These are phyloP conservation scores for Borostomias antarcticus DNA, from an alignment of 2,797 vertebrate genomes.

Conservation along the genomic window DNA sequence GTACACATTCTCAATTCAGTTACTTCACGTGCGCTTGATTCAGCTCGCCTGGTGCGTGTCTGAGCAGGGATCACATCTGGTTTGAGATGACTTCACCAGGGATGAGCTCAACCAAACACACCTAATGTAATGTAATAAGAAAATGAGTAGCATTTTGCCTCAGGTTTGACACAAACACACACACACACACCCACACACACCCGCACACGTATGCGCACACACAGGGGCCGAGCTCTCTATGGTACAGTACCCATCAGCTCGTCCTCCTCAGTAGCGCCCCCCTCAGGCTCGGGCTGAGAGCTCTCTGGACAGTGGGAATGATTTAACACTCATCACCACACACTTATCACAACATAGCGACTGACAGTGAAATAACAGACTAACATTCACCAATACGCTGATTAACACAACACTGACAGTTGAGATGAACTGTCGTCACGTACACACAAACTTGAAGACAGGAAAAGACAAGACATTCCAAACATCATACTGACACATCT, in stretches of 20 bases:
- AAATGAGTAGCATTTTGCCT: neutral
- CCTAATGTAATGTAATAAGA: neutral
- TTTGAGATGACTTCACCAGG: neutral
- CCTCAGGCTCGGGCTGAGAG: constrained; percentile 82
- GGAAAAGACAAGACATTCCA: neutral
- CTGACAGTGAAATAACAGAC: neutral
- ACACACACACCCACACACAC: constrained; percentile 34
- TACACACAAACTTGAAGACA: constrained; percentile 11
- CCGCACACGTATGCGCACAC: constrained; percentile 43
- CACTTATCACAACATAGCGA: neutral
- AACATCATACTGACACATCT: no score
- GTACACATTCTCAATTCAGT: constrained; percentile 38
- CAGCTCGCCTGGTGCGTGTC: neutral
- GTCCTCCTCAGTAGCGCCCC: constrained; percentile 80
- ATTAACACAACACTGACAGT: constrained; percentile 22
- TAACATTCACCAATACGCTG: constrained; percentile 27
- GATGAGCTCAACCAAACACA: neutral
- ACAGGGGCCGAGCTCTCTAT: constrained; percentile 52
- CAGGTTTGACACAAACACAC: constrained; percentile 31
- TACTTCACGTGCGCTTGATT: constrained; percentile 1
- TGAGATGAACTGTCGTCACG: no score
- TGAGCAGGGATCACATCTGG: neutral
- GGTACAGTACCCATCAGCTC: constrained; percentile 88
- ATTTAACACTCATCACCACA: constrained; percentile 58
- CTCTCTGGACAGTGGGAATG: constrained; percentile 80